Evolutionary conservation across 2,888 invertebrate genomes (phyloP).

Genomic region (Galeruca laticollis): DNA sequence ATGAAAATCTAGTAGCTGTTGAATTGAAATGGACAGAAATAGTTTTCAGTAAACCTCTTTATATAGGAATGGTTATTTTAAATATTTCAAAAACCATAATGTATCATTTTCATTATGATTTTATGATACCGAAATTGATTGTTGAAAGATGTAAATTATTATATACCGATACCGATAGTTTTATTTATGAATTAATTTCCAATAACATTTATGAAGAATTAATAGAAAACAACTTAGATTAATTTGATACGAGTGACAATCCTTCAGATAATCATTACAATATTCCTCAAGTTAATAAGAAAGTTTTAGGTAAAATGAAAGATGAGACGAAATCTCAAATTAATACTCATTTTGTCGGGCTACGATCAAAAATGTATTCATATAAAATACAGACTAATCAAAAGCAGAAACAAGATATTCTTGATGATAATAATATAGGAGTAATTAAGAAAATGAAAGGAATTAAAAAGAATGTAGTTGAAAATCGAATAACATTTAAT

Average conservation of each 20-base stretch:
- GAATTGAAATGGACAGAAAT: no score
- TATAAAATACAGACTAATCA: conserved; percentile 18
- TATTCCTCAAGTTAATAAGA: conserved; percentile 30
- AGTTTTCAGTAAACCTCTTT: conserved; percentile 37
- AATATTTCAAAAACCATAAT: conserved; percentile 44
- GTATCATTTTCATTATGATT: conserved; percentile 46
- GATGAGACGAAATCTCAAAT: conserved; percentile 55
- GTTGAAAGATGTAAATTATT: conserved; percentile 35
- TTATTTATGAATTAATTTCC: conserved; percentile 48
- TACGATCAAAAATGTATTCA: conserved; percentile 46
- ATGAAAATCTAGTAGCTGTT: not conserved
- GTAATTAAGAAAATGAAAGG: not conserved
- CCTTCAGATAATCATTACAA: conserved; percentile 45
- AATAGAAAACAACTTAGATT: not conserved
- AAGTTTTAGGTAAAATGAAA: conserved; percentile 55
- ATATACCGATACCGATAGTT: conserved; percentile 35
- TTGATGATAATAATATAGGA: not conserved
- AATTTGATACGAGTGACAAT: conserved; percentile 51
- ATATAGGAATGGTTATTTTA: conserved; percentile 45
- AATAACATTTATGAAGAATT: conserved; percentile 43
- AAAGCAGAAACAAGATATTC: not conserved
- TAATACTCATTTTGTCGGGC: conserved; percentile 54
- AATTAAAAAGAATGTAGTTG: not conserved
- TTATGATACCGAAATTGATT: not conserved
- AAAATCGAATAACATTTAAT: not conserved